These are phyloP conservation scores for Ferrisia virgata DNA, from an alignment of 2,888 invertebrate genomes.

Conservation along the genomic window DNA sequence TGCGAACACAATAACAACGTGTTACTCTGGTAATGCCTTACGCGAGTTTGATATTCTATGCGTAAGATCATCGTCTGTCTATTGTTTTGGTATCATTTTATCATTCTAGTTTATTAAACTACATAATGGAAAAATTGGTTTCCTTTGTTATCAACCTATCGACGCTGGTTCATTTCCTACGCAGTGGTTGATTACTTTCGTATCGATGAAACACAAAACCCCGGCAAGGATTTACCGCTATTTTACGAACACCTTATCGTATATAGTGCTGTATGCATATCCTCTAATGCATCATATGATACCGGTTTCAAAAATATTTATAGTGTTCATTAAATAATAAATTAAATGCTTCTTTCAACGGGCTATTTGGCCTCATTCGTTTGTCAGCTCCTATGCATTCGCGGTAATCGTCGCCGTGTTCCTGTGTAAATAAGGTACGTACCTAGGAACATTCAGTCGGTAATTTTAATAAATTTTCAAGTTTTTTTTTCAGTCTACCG, in stretches of 20 bases:
- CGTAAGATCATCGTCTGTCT: background rate
- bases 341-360: slow-evolving; percentile 21
- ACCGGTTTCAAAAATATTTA: slow-evolving; percentile 21
- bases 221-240: slow-evolving; percentile 22
- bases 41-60: background rate
- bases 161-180: background rate
- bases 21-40: background rate
- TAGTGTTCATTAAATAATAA: background rate
- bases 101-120: slow-evolving; percentile 7
- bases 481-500: background rate
- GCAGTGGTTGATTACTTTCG: background rate
- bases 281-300: too few species aligned
- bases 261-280: background rate
- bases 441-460: background rate
- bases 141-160: background rate
- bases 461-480: background rate
- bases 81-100: background rate
- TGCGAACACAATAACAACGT: background rate
- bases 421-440: background rate
- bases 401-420: background rate
- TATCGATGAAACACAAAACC: background rate
- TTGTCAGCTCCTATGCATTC: background rate
- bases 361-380: slow-evolving; percentile 16
- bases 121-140: slow-evolving; percentile 6
- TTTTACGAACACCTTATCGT: background rate